Conservation (phyloP, 2,113 vertebrate genomes). For the Rhabdornis inornatus region DNA sequence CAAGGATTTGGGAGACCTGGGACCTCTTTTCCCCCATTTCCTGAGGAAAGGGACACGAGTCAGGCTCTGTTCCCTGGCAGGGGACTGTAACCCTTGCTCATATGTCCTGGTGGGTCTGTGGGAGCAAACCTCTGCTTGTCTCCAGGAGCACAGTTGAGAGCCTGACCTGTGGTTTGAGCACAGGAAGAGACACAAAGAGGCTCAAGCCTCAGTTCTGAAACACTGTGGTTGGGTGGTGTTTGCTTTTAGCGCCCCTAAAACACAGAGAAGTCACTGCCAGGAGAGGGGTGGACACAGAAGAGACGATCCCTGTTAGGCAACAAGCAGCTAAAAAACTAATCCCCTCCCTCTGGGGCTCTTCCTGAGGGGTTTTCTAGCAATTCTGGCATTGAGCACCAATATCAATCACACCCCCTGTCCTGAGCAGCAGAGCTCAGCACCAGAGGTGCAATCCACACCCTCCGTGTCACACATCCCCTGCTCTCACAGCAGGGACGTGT, state of each 20-base stretch:
- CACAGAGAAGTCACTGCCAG: not conserved
- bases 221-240: not conserved
- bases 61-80: not conserved
- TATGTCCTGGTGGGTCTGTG: not conserved
- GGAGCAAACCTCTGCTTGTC: not conserved
- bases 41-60: not conserved
- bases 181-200: not conserved
- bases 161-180: not conserved
- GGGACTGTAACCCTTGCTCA: rapidly evolving
- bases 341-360: not conserved
- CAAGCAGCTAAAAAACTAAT: rapidly evolving
- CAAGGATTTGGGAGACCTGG: not conserved
- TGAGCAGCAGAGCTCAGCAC: not conserved
- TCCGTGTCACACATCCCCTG: not conserved
- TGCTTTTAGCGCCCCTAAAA: not conserved
- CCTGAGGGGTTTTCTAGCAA: not conserved
- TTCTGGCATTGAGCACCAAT: not conserved
- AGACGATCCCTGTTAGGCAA: not conserved
- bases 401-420: not conserved
- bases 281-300: rapidly evolving
- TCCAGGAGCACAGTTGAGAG: not conserved
- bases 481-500: not conserved
- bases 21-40: not conserved
- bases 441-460: not conserved
- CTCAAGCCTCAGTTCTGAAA: not conserved